These are phyloP conservation scores for Sylvilagus bachmani DNA, from an alignment of 2,113 vertebrate species.

Conservation along the genomic window DNA sequence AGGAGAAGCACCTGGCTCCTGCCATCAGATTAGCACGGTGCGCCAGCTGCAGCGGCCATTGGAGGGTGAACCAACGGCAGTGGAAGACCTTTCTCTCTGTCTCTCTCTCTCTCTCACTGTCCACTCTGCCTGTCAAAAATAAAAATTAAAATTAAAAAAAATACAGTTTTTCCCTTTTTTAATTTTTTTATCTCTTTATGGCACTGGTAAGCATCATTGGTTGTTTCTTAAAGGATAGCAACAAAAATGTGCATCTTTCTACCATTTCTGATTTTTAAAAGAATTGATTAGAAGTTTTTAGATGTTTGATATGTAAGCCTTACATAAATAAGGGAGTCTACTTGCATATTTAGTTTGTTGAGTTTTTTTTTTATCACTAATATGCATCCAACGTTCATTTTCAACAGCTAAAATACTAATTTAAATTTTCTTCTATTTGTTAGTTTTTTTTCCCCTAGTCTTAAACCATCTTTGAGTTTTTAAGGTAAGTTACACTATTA, in stretches of 20 bases:
- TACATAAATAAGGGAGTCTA: background rate
- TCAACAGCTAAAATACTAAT: background rate
- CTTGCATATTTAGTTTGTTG: background rate
- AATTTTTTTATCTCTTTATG: background rate
- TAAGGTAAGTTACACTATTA: background rate
- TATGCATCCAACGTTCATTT: background rate
- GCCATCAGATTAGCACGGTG: too few species aligned
- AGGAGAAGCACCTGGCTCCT: too few species aligned
- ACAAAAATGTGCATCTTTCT: background rate
- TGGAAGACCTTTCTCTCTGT: too few species aligned
- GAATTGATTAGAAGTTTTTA: background rate
- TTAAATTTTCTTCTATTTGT: background rate
- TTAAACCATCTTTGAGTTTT: background rate
- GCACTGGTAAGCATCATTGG: background rate
- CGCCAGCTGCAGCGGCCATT: too few species aligned
- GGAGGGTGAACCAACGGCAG: too few species aligned
- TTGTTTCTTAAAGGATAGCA: background rate
- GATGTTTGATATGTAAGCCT: background rate
- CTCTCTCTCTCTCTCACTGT: too few species aligned
- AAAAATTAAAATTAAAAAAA: too few species aligned
- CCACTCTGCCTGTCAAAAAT: too few species aligned
- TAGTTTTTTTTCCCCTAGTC: background rate
- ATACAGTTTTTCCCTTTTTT: background rate
- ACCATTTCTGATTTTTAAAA: conserved; percentile 9
- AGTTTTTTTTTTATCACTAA: background rate